phyloP scores from a whole-genome alignment of 1,140 invertebrate genomes.

The Colletes gigas region DNA sequence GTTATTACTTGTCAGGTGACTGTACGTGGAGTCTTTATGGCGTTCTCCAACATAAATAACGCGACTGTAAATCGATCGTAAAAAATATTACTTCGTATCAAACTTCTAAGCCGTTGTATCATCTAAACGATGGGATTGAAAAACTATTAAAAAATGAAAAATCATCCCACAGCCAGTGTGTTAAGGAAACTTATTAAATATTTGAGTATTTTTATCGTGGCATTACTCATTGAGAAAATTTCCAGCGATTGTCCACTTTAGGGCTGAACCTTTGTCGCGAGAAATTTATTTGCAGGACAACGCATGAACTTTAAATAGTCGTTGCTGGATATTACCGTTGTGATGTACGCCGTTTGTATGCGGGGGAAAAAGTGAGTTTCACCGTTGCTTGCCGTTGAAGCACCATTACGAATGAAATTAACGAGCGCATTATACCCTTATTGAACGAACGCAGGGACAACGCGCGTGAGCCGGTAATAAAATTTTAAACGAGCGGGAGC shows the following conservation, averaged over 20 bases:
- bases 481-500: not conserved
- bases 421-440: slow-evolving; percentile 1
- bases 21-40: no score
- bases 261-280: not conserved
- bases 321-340: not conserved
- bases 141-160: no score
- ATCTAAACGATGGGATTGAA: no score
- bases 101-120: no score
- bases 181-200: no score
- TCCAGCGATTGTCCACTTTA: not conserved
- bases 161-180: no score
- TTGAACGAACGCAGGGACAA: not conserved
- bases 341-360: not conserved
- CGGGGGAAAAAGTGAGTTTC: not conserved
- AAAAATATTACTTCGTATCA: no score
- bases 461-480: not conserved
- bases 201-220: no score
- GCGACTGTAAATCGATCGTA: not conserved
- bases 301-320: not conserved
- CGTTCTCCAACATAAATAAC: no score
- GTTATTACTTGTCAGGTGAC: no score
- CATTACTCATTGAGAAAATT: not conserved
- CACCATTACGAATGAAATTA: slow-evolving; percentile 11
- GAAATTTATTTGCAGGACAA: slow-evolving; percentile 35
- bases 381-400: not conserved